A percentile compares a stretch with the other conserved stretches of the same genome.
Conservation (phyloP, 1,140 invertebrate genomes). For the Plodia interpunctella region DNA sequence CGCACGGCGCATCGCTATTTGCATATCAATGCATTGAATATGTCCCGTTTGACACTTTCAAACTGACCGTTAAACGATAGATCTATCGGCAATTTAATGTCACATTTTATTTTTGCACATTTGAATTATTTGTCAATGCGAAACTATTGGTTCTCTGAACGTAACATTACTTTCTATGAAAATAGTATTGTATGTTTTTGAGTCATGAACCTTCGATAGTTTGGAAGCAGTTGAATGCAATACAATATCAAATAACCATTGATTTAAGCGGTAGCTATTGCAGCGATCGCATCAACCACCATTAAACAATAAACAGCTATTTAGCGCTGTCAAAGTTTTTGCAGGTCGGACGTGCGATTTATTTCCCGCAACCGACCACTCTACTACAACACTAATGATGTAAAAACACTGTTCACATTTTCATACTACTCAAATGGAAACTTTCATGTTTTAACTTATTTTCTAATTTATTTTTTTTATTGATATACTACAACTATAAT, state of each 20-base stretch:
- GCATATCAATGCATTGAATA: slow-evolving; percentile 69
- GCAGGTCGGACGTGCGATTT: neutral
- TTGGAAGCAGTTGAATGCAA: neutral
- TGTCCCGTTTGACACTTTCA: slow-evolving; percentile 46
- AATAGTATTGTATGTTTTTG: neutral
- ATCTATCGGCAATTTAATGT: slow-evolving; percentile 28
- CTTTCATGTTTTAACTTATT: no score
- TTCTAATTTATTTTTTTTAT: no score
- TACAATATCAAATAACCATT: neutral
- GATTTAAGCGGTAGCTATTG: neutral
- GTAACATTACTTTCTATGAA: neutral
- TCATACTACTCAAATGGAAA: no score
- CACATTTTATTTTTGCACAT: slow-evolving; percentile 1
- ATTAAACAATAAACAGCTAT: slow-evolving; percentile 4
- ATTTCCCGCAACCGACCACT: neutral
- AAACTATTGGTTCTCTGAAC: neutral
- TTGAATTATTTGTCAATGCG: neutral
- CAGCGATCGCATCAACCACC: neutral
- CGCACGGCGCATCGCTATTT: slow-evolving; percentile 45
- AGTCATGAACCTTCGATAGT: no score
- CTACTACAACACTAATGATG: neutral
- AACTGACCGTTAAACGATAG: slow-evolving; percentile 38
- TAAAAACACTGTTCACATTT: neutral
- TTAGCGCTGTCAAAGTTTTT: slow-evolving; percentile 2
- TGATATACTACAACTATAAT: no score